Evolutionary conservation across 1,140 invertebrate genomes (phyloP).

Genomic region (Rhopalosiphum maidis): DNA sequence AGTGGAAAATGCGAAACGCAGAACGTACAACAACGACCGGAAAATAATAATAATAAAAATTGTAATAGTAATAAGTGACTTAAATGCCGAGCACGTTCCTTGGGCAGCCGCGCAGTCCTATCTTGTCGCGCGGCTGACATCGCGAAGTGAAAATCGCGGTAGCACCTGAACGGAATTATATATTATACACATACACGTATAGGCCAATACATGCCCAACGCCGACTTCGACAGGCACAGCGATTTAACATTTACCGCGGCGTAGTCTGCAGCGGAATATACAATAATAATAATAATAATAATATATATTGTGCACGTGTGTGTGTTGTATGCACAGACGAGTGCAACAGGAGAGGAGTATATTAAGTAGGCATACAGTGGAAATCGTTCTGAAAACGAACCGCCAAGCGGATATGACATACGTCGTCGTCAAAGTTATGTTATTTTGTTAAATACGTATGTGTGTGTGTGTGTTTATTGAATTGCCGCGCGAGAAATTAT

Average conservation of each 20-base stretch:
- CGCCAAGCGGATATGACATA: neutral
- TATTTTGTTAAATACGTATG: neutral
- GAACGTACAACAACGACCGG: neutral
- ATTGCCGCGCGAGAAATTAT: neutral
- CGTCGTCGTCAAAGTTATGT: neutral
- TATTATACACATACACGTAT: neutral
- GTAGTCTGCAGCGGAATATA: neutral
- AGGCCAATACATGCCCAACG: no score
- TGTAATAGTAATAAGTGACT: neutral
- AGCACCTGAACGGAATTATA: slow-evolving; percentile 30
- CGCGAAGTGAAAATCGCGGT: slow-evolving; percentile 11
- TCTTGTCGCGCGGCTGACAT: neutral
- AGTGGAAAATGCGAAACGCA: neutral
- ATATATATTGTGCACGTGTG: neutral
- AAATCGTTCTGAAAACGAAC: neutral
- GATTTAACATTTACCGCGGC: no score
- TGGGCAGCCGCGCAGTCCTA: neutral
- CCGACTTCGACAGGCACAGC: no score
- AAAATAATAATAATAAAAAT: slow-evolving; percentile 19
- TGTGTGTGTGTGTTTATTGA: neutral
- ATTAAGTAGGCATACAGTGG: neutral
- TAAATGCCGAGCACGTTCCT: slow-evolving; percentile 13
- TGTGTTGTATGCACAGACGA: no score
- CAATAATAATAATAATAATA: no score
- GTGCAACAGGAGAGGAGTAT: no score